phyloP scores from a whole-genome alignment of 2,113 vertebrate species.

The Dasyornis broadbenti region DNA sequence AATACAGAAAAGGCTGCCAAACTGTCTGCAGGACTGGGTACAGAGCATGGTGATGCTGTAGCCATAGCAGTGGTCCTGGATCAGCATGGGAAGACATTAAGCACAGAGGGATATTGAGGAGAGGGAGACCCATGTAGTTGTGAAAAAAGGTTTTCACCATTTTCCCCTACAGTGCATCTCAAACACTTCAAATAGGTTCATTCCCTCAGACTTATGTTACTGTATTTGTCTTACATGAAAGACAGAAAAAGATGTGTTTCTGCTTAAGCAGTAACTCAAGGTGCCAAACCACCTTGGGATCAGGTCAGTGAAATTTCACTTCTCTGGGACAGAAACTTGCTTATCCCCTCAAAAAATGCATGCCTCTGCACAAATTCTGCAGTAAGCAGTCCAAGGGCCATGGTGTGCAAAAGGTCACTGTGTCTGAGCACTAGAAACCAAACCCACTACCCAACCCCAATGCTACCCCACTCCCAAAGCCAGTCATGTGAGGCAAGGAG shows the following conservation, averaged over 20 bases:
- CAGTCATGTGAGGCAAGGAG: rapidly evolving
- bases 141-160: neutral
- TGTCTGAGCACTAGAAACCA: rapidly evolving
- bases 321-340: neutral
- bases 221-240: neutral
- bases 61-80: too few species aligned
- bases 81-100: neutral
- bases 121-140: neutral
- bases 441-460: neutral
- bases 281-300: neutral
- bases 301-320: neutral
- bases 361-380: neutral
- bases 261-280: neutral
- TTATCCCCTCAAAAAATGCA: neutral
- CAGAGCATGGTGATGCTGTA: neutral
- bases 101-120: neutral
- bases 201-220: neutral
- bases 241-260: neutral
- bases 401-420: rapidly evolving
- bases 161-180: neutral
- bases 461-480: rapidly evolving
- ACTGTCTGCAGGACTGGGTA: neutral
- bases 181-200: neutral
- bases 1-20: neutral
- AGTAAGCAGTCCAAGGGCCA: neutral